Conservation (phyloP, 2,113 vertebrate species). For the Scophthalmus maximus region DNA sequence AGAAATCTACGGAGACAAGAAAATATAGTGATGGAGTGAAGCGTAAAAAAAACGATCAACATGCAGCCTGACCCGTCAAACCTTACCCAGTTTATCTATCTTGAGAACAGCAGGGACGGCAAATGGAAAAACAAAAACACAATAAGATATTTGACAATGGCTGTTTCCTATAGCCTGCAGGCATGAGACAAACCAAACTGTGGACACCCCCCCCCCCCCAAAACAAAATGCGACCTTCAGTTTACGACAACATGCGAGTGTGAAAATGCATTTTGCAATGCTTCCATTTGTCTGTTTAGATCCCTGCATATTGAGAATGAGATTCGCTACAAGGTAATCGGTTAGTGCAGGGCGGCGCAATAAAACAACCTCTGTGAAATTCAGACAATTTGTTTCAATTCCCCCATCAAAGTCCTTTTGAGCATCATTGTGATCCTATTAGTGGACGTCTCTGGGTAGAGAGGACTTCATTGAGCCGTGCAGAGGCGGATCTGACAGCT, state of each 20-base stretch:
- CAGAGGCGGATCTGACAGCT: constrained; percentile 59
- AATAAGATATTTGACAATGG: not conserved
- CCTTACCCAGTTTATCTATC: constrained; percentile 15
- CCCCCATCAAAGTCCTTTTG: constrained; percentile 70
- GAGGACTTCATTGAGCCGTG: constrained; percentile 64
- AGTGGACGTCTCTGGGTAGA: constrained; percentile 58
- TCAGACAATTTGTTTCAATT: constrained; percentile 79
- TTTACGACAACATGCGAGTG: constrained; percentile 6
- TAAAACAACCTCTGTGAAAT: constrained; percentile 35
- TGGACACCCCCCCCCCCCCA: no score
- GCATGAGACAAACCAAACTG: constrained; percentile 21
- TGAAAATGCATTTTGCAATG: constrained; percentile 29
- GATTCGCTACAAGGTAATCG: constrained; percentile 28
- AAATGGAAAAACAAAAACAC: not conserved
- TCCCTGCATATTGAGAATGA: constrained; percentile 28
- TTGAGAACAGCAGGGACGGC: not conserved
- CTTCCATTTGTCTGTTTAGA: constrained; percentile 32
- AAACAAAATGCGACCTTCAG: constrained; percentile 43
- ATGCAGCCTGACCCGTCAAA: constrained; percentile 14
- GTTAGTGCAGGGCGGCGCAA: constrained; percentile 18
- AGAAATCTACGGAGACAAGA: constrained; percentile 36
- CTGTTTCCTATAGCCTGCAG: not conserved
- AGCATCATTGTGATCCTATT: constrained; percentile 71
- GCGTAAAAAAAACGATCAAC: not conserved
- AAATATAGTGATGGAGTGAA: constrained; percentile 37